Evolutionary conservation across 2,888 invertebrate genomes (phyloP).

Genomic region (Eristalis arbustorum): DNA sequence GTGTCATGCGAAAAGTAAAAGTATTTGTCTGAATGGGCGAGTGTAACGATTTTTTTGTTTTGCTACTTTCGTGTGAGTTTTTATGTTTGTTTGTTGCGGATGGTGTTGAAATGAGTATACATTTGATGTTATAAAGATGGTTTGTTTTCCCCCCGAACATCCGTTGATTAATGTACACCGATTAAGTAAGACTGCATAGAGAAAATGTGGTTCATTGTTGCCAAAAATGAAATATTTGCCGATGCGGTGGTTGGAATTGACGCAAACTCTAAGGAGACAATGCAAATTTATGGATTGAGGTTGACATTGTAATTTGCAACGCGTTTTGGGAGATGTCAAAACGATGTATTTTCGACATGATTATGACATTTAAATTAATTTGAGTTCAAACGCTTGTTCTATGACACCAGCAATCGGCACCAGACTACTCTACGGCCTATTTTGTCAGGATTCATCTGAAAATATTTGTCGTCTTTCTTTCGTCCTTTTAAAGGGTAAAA

Average conservation of each 20-base stretch:
- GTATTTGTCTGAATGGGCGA: constrained; percentile 47
- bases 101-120: constrained; percentile 7
- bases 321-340: background rate
- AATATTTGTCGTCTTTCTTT: too few relatives aligned
- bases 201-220: background rate
- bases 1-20: constrained; percentile 67
- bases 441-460: too few relatives aligned
- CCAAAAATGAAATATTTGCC: background rate
- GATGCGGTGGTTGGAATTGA: background rate
- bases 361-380: background rate
- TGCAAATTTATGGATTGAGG: background rate
- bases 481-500: too few relatives aligned
- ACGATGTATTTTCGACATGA: background rate
- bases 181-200: background rate
- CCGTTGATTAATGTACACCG: background rate
- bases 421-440: too few relatives aligned
- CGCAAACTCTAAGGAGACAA: background rate
- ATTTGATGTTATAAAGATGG: constrained; percentile 12
- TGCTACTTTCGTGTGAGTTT: constrained; percentile 29
- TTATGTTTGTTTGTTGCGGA: constrained; percentile 21
- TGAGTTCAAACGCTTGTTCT: too few relatives aligned
- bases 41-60: constrained; percentile 21
- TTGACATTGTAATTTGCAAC: background rate
- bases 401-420: too few relatives aligned
- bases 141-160: background rate